Base-by-base conservation (phyloP, 2,797 vertebrate species). In the Poeciliopsis infans region DNA sequence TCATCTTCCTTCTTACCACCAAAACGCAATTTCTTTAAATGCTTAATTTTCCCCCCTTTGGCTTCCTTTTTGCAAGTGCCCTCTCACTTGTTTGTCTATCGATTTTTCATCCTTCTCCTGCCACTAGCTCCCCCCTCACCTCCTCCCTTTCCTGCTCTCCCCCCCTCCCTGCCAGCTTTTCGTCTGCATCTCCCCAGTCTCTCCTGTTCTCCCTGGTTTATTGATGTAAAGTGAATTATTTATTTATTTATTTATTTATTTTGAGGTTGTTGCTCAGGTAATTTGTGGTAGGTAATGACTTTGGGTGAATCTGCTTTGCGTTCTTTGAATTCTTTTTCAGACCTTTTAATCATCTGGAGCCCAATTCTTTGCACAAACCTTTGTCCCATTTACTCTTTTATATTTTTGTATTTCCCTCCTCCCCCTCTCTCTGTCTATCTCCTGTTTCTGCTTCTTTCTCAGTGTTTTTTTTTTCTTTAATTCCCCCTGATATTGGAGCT, bases 251-350 rank as follows among this genome's bases (percentile, higher is more conserved):
- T 95, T 72, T 66, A 66, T 68, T 94, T 93, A 92, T 95, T 95
- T 95, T 89, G 83, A 97, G 97, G 96, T 97, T 91, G 92, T 97
- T 96, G 96, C 96, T 96, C 96, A 96, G 95, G 97, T 98, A 97
- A 98, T 97, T 97, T 97, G 96, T 96, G 96, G 94, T 94, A 95
- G 96, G 96, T 97, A 98, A 97, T 97, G 97, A 97, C 96, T 97
- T 97, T 96, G 96, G 95, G 93, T 95, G 96, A 97, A 97, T 96
- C 96, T 96, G 95, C 95, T 95, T 95, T 96, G 94, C 93, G 94
- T 96, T 95, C 94, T 95, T 95, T 95, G 87, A 89, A 96, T 95
- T 96, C 94, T 95, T 95, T 96, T 85, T 90, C 83, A 85, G 80
- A 85, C 86, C 84, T 90, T 93, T 92, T 88, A 86, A 81, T 85